Conservation (phyloP, 1,140 invertebrate genomes). For the Dufourea novaeangliae region DNA sequence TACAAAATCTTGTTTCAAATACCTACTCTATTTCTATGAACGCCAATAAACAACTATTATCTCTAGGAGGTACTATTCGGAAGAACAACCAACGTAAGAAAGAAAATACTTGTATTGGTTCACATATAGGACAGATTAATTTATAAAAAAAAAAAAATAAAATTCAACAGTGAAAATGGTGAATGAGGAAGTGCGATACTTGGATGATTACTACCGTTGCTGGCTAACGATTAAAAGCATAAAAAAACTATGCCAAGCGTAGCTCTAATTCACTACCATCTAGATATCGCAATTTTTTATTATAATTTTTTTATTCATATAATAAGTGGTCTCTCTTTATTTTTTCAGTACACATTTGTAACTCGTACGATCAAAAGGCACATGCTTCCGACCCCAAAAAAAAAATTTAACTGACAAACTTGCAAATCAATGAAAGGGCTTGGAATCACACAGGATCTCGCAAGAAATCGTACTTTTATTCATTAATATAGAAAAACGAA, state of each 20-base stretch:
- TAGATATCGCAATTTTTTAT: conserved; percentile 4
- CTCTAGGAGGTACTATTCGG: conserved; percentile 63
- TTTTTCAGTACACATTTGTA: conserved; percentile 18
- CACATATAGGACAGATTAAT: conserved; percentile 19
- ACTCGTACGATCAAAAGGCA: conserved; percentile 36
- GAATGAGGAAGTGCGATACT: conserved; percentile 24
- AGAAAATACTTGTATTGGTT: conserved; percentile 72
- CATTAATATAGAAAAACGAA: conserved; percentile 7
- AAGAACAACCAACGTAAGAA: conserved; percentile 68
- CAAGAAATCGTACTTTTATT: conserved; percentile 14
- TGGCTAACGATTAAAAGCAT: conserved; percentile 20
- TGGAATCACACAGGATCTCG: conserved; percentile 10
- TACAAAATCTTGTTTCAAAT: conserved; percentile 39
- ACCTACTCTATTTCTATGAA: conserved; percentile 18
- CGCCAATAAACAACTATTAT: conserved; percentile 37
- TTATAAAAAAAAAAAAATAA: not conserved
- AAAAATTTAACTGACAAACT: conserved; percentile 36
- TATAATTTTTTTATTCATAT: not conserved
- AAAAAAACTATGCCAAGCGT: conserved; percentile 31
- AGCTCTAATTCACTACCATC: conserved; percentile 10
- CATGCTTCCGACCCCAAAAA: conserved; percentile 47
- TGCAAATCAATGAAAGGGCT: conserved; percentile 19
- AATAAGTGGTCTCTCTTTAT: not conserved
- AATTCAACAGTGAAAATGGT: conserved; percentile 1
- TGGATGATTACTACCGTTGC: conserved; percentile 15